Evolutionary conservation across 2,888 invertebrate genomes (phyloP).

Genomic region (Rapana venosa): DNA sequence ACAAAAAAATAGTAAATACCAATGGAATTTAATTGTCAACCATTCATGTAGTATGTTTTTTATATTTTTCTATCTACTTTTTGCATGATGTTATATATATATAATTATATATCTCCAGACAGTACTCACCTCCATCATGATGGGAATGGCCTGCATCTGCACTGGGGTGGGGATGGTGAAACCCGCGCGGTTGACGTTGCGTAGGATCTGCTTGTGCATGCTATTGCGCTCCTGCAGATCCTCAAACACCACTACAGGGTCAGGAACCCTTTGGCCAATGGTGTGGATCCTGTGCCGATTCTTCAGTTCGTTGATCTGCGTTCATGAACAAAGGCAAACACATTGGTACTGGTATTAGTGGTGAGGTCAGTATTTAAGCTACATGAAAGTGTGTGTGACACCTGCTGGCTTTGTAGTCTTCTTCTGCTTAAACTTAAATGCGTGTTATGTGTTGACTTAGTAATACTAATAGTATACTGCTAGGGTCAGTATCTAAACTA

Average conservation of each 20-base stretch:
- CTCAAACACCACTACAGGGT: conserved; percentile 86
- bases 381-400: too few relatives aligned
- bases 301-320: conserved; percentile 85
- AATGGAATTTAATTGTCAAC: background rate
- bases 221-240: conserved; percentile 81
- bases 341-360: too few relatives aligned
- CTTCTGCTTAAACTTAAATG: too few relatives aligned
- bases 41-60: background rate
- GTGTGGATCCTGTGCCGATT: conserved; percentile 88
- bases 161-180: conserved; percentile 75
- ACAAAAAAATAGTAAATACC: too few relatives aligned
- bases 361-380: too few relatives aligned
- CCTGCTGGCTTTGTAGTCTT: too few relatives aligned
- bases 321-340: too few relatives aligned
- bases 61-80: too few relatives aligned
- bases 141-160: conserved; percentile 91
- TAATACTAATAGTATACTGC: too few relatives aligned
- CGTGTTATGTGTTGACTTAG: too few relatives aligned
- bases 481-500: too few relatives aligned
- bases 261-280: conserved; percentile 88
- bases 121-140: conserved; percentile 83
- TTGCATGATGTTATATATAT: background rate
- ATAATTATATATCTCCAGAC: background rate
- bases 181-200: conserved; percentile 82
- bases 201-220: conserved; percentile 83